These are phyloP conservation scores for Dasysyrphus tricinctus DNA, from an alignment of 2,888 invertebrate genomes.

Conservation along the genomic window DNA sequence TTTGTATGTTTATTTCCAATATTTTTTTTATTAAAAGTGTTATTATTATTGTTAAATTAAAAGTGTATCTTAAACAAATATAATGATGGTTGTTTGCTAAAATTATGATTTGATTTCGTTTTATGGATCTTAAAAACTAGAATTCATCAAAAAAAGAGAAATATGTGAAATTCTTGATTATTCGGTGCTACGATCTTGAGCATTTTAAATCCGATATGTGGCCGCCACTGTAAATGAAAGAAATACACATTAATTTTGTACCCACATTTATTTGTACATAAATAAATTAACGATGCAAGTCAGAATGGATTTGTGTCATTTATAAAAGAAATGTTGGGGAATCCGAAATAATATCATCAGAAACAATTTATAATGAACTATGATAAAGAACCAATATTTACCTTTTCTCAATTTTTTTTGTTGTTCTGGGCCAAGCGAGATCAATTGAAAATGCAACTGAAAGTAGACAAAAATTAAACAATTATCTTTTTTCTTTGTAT, in stretches of 20 bases:
- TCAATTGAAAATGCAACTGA: neutral
- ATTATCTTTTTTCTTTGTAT: neutral
- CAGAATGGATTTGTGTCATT: conserved; percentile 54
- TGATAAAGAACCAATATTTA: neutral
- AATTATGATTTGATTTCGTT: no score
- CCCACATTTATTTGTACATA: neutral
- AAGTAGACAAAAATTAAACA: neutral
- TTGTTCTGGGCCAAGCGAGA: neutral
- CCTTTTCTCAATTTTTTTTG: no score
- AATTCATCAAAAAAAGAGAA: no score
- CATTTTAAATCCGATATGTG: neutral
- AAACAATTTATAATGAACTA: neutral
- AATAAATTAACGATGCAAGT: neutral
- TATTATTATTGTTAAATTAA: no score
- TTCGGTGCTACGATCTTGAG: neutral
- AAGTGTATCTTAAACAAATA: no score
- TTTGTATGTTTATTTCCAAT: no score
- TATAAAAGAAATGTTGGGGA: conserved; percentile 59
- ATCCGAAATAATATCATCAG: conserved; percentile 56
- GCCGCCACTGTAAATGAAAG: neutral
- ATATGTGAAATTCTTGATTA: neutral
- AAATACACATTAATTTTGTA: neutral
- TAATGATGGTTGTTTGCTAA: no score
- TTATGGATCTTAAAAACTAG: no score
- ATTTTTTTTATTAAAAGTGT: no score